Base-by-base conservation (phyloP, 2,888 invertebrate genomes). In the Andrena chrysosceles region DNA sequence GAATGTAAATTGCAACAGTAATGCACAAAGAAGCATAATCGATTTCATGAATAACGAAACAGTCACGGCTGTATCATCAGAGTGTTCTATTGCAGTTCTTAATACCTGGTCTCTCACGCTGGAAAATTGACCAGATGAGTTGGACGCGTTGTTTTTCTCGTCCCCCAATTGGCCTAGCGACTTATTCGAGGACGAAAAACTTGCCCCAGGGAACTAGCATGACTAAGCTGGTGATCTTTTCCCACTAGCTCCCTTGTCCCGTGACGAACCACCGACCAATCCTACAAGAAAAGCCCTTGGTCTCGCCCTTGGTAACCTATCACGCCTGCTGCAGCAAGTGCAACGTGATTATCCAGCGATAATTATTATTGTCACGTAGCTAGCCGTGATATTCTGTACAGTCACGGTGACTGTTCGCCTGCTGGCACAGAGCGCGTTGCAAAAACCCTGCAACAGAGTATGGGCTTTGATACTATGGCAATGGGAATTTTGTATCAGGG, bases 201-300 rank as follows among this genome's bases (percentile, higher is more conserved):
- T 54, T 31, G 42, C 16, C 77, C 54, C 63, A 20, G 33, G 35
- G 66, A 64, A 60, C 56, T 56, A 26, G 66, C 67, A 52, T 71
- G 71, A 74, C 80, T 49, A 69, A 80, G 69, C 71, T 63, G 72
- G 59, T 77, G 77, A 85, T 80, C 83, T 78, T 78, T 70, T 82
- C 72, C 73, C 66, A 64, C 64, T 84, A 64, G 52, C 73, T 69
- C 60, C 31, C 62, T 52, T 64, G 48, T 75, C 63, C 78, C 75
- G 71, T 85, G 83, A 84, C 83, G 78, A 84, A 85, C 69, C 77
- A 59, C 60, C 54, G 33, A 77, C 42, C 78, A 82, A 85, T 83
- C 77, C 70, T 52, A 78, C 54, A 84, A 66, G 49, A 59, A 52
- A 73, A 81, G 80, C 86, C 85, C 82, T 71, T 80, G 83, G 76